These are phyloP conservation scores for Hippopotamus amphibius DNA, from an alignment of 2,113 vertebrate genomes.

Conservation along the genomic window DNA sequence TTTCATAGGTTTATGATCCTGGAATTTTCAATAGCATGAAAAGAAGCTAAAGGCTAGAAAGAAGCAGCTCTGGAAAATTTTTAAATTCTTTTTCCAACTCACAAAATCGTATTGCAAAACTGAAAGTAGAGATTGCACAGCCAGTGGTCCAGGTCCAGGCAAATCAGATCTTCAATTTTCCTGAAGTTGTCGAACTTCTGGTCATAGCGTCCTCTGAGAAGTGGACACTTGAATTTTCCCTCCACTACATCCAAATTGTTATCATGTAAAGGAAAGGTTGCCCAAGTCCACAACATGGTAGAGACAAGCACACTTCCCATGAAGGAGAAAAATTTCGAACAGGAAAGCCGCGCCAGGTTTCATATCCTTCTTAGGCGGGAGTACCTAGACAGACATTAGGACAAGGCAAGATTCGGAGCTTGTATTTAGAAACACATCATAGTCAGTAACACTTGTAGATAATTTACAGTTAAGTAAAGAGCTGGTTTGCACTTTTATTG, in stretches of 20 bases:
- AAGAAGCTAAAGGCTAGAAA: not conserved
- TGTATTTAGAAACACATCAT: not conserved
- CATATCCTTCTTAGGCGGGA: constrained; percentile 89
- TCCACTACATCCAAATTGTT: constrained; percentile 87
- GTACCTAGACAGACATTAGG: constrained; percentile 83
- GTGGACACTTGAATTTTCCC: constrained; percentile 94
- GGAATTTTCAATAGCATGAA: not conserved
- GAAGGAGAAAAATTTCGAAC: constrained; percentile 91
- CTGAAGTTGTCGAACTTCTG: constrained; percentile 88
- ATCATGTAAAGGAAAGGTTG: constrained; percentile 92
- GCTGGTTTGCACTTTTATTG: not conserved
- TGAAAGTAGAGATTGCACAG: constrained; percentile 97
- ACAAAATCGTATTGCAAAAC: constrained; percentile 84
- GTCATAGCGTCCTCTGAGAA: constrained; percentile 90
- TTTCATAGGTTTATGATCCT: not conserved
- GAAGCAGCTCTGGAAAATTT: not conserved
- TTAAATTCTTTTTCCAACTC: not conserved
- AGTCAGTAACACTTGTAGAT: not conserved
- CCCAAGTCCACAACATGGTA: constrained; percentile 91
- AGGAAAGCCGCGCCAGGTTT: constrained; percentile 90
- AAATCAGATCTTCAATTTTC: constrained; percentile 92
- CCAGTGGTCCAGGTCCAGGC: constrained; percentile 94
- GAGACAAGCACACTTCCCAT: constrained; percentile 79
- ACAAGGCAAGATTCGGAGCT: not conserved
- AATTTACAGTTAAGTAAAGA: not conserved